Conservation (phyloP, 2,113 vertebrate genomes). For the Oriolus oriolus region DNA sequence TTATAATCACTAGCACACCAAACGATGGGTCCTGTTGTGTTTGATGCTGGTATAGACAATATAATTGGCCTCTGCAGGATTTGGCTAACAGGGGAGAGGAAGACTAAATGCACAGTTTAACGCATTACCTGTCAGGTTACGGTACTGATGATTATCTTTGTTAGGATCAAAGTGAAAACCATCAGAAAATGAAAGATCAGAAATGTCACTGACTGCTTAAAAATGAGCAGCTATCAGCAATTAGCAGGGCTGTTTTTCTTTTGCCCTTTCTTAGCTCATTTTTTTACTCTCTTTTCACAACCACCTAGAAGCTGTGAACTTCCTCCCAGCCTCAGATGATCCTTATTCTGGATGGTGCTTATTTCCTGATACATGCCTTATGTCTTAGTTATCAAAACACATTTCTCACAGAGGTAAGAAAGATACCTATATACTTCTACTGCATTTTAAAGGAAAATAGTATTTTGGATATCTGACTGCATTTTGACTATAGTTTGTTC, state of each 20-base stretch:
- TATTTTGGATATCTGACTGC: not conserved
- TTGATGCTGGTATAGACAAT: constrained; percentile 27
- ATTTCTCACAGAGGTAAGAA: not conserved
- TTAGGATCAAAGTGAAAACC: constrained; percentile 48
- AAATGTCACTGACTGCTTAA: not conserved
- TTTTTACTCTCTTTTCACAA: not conserved
- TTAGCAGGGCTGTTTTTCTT: not conserved
- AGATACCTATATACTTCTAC: not conserved
- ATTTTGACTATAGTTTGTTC: not conserved
- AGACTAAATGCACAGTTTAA: not conserved
- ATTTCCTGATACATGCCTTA: not conserved
- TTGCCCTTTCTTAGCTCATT: not conserved
- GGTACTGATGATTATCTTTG: constrained; percentile 4
- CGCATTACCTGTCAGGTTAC: not conserved
- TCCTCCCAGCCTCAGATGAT: not conserved
- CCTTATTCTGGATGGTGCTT: not conserved
- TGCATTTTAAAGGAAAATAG: not conserved
- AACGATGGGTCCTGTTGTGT: not conserved
- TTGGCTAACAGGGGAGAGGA: not conserved
- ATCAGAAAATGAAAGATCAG: not conserved
- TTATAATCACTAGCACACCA: constrained; percentile 35
- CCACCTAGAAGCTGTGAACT: not conserved
- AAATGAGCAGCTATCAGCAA: not conserved
- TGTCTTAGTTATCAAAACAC: not conserved
- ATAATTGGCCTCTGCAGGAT: constrained; percentile 36